phyloP scores from a whole-genome alignment of 2,113 vertebrate genomes.

The Sphaerodactylus townsendi region DNA sequence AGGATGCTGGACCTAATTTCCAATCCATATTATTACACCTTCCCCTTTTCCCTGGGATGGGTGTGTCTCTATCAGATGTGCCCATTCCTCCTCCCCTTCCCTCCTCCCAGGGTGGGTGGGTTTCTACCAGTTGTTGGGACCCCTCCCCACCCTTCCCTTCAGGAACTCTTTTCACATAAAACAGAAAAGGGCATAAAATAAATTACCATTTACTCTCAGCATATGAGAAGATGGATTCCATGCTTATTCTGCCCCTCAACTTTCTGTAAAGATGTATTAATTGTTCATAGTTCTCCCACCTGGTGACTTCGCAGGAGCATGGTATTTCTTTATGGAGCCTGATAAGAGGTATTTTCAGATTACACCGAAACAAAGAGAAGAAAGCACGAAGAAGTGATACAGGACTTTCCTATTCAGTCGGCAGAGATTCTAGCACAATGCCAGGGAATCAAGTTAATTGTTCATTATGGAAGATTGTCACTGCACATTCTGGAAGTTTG shows the following conservation, averaged over 20 bases:
- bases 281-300: neutral
- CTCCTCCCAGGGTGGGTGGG: no score
- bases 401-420: neutral
- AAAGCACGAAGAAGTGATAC: neutral
- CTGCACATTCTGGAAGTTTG: slow-evolving; percentile 8
- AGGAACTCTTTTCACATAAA: neutral
- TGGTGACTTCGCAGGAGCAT: no score
- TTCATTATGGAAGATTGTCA: neutral
- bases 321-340: neutral
- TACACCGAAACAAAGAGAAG: neutral
- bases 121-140: no score
- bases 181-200: neutral
- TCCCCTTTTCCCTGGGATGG: no score
- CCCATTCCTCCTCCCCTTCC: no score
- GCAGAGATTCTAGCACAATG: neutral
- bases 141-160: no score
- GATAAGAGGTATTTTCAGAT: neutral
- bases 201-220: neutral
- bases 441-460: neutral
- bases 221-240: neutral
- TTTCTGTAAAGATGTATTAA: neutral
- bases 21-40: no score
- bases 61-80: no score
- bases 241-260: neutral
- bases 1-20: no score